Base-by-base conservation (phyloP, 2,888 invertebrate genomes). In the Geophilus truncorum region DNA sequence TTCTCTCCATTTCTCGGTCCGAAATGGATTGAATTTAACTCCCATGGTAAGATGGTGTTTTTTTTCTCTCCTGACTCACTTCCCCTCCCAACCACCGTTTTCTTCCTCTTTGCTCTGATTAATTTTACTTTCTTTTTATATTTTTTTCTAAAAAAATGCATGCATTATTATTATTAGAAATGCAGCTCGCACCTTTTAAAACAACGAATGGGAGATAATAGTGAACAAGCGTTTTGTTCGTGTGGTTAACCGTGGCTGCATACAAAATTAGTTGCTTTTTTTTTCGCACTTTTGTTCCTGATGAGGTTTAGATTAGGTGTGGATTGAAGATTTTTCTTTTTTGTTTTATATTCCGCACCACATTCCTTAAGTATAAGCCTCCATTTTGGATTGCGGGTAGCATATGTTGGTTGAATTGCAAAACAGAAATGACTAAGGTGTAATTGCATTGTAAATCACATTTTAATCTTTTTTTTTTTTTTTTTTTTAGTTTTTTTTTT, bases 271-370 rank as follows among this genome's bases (percentile, higher is more conserved):
- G 70, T n/a, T 28, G 25, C n/a, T 70, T 62, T 57, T 18, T 57
- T 25, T 12, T 70, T 10, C 28, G 28, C 15, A 15, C 1, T 15
- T 70, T 70, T 70, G 9, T 25, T 28, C 12, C 70, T 70, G 70
- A 70, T 70, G 70, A 70, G 70, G 70, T 70, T 70, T 70, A 70
- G 70, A 70, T 70, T 70, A 70, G 25, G 70, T 70, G 70, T 70
- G 70, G 70, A 70, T 70, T 28, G 70, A 70, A 70, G 70, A 10
- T 28, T 28, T 70, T 23, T 62, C 21, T 57, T 18, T 18, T 6
- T 25, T 25, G 28, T 70, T 70, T 70, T 70, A 70, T 70, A 70
- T 70, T 70, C 70, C 6, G 70, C 25, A 70, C 70, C 70, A 28
- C 28, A 70, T 70, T 70, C 28, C 70, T 70, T 28, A 70, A 70